Evolutionary conservation across 2,113 vertebrate species (phyloP), one percentile per base, ranked within the genome.

Genomic region (Holacanthus passer): DNA sequence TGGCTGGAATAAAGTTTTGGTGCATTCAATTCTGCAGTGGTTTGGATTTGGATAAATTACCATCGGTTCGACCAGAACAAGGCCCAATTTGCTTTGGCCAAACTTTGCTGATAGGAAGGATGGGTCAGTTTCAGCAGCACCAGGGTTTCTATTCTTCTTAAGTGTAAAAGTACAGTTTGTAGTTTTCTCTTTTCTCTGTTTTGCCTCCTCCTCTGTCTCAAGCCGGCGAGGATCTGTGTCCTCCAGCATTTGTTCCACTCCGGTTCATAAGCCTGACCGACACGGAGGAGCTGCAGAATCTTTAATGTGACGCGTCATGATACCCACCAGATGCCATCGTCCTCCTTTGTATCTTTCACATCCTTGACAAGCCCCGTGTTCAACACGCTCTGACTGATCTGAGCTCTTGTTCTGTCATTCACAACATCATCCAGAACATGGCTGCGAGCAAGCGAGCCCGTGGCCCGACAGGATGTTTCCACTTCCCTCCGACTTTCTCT

Each of bases 221-320:
- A 45, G 45, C 63, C 39, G 71, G 1, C 4, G 2, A 58, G 20
- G 50, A 39, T 70, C 75, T 70, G 35, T 13, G 39, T 83, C 80
- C 77, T 55, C 4, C 17, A 47, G 77, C 55, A 31, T 81, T 82
- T 53, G 70, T 87, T 87, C 74, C 72, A 43, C 67, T 77, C 64
- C 55, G 17, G 43, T 74, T 71, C 53, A 14, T 60, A 16, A 68
- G 17, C 37, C 63, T 74, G 69, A 81, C 60, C 37, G 70, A 11
- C 53, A 50, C 17, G 0, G 48, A 62, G 76, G 50, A 55, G 17
- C 63, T 16, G 48, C 72, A 35, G 89, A 89, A 89, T 89, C 52
- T 56, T 86, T 77, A 81, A 87, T 86, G 87, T 77, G 80, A 85
- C 87, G 53, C 17, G 2, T 16, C 24, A 55, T 69, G 85, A 90